Evolutionary conservation across 2,113 vertebrate species (phyloP).

Genomic region (Pagrus major): DNA sequence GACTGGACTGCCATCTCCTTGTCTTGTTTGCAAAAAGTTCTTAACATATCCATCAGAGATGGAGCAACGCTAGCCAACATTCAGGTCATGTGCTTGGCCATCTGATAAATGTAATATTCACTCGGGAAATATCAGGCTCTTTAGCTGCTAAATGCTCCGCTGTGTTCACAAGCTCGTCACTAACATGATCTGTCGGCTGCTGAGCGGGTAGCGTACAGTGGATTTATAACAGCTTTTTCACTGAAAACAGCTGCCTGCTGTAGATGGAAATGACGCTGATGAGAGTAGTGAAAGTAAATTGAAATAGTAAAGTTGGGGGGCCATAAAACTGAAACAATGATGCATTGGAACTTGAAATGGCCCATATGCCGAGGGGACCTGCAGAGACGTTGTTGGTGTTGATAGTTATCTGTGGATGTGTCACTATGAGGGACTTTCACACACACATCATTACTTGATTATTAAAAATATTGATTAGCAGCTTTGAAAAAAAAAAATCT

Average conservation of each 20-base stretch:
- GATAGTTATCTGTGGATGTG: background rate
- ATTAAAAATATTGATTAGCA: background rate
- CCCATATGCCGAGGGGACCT: background rate
- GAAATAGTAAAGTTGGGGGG: background rate
- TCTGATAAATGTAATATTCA: conserved; percentile 7
- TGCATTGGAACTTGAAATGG: background rate
- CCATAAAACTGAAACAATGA: background rate
- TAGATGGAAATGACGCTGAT: conserved; percentile 4
- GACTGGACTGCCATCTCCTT: conserved; percentile 14
- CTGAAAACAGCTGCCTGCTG: conserved; percentile 23
- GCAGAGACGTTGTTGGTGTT: background rate
- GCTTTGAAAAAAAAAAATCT: background rate
- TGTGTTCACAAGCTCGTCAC: conserved; percentile 16
- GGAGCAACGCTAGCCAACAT: background rate
- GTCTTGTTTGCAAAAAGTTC: background rate
- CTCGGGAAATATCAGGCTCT: conserved; percentile 5
- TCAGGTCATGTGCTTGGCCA: background rate
- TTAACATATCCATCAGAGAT: background rate
- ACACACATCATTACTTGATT: background rate
- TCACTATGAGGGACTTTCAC: background rate
- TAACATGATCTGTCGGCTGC: conserved; percentile 19
- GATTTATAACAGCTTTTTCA: conserved; percentile 7
- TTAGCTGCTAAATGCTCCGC: conserved; percentile 17
- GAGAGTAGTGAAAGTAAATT: conserved; percentile 3
- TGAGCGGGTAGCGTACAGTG: background rate